phyloP scores from a whole-genome alignment of 2,113 vertebrate species.

The Hippolais icterina region DNA sequence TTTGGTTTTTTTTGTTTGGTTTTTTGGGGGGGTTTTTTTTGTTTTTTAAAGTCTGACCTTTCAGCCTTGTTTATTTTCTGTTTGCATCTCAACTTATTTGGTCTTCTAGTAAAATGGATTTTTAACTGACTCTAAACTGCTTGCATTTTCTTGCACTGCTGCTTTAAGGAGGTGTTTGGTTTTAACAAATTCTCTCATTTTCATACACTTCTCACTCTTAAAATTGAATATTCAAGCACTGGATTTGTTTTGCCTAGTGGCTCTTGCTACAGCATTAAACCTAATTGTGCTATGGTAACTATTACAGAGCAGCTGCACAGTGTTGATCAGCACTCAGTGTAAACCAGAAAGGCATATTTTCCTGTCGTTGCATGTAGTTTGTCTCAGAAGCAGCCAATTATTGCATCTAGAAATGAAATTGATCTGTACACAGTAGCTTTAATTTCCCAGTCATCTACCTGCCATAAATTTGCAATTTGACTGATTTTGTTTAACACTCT shows the following conservation, averaged over 20 bases:
- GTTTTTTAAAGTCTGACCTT: not conserved
- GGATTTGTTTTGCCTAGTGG: not conserved
- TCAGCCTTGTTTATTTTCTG: not conserved
- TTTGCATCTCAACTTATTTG: not conserved
- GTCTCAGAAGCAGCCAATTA: not conserved
- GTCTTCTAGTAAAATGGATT: not conserved
- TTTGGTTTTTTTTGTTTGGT: not conserved
- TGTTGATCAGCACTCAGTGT: not conserved
- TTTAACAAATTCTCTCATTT: not conserved
- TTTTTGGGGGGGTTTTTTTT: too few species aligned
- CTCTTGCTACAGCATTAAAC: not conserved
- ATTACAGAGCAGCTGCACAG: not conserved
- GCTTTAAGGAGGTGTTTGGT: not conserved
- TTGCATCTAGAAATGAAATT: not conserved
- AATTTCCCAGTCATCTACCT: not conserved
- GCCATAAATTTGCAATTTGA: not conserved
- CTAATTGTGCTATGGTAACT: not conserved
- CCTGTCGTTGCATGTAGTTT: not conserved
- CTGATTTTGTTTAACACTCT: not conserved
- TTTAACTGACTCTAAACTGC: not conserved
- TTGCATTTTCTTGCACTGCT: not conserved
- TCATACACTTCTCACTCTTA: not conserved
- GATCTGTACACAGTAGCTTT: not conserved
- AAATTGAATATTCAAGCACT: not conserved
- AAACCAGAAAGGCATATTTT: not conserved